Base-by-base conservation (phyloP, 2,888 invertebrate species). In the Lycophotia porphyrea region DNA sequence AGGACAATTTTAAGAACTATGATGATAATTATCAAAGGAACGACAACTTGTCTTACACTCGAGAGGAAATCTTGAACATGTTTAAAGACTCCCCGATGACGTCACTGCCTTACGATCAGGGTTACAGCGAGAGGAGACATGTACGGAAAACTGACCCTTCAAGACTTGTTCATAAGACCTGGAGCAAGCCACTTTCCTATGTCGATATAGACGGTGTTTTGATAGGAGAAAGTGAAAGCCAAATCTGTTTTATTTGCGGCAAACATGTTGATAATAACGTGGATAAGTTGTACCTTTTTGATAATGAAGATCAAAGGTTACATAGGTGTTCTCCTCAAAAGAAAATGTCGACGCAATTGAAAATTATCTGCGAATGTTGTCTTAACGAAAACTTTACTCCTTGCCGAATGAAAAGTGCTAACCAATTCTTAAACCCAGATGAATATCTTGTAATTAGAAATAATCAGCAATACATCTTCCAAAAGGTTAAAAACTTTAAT, bases 11-110 rank as follows among this genome's bases (percentile, higher is more conserved):
- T 63, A 91, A 90, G 42, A 91, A 88, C 34, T 89, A 81, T 27
- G 88, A 88, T 7, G 88, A 87, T 39, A 81, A 9, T 27, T 87
- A 88, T 65, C 86, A 85, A 13, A 75, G 86, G 5, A 92, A 88
- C 49, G 93, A 95, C 69, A 92, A 93, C 70, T 90, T 93, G 27
- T 85, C 88, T 21, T 93, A 93, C 44, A 95, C 95, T 0, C 89
- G 96, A 24, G 96, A 96, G 63, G 95, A 96, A 66, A 92, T 96
- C 44, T 82, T 96, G 24, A 95, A 96, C 81, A 94, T 96, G 94
- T 95, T 96, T 39, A 96, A 96, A 89, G 95, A 96, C 88, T 93
- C 96, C 0, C 96, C 96, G 0, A 94, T 96, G 4, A 93, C 93
- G 0, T 92, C 94, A 2, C 75, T 94, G n/a, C 94, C 95, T 2